phyloP scores from a whole-genome alignment of 2,888 invertebrate species.

The Entomobrya proxima region DNA sequence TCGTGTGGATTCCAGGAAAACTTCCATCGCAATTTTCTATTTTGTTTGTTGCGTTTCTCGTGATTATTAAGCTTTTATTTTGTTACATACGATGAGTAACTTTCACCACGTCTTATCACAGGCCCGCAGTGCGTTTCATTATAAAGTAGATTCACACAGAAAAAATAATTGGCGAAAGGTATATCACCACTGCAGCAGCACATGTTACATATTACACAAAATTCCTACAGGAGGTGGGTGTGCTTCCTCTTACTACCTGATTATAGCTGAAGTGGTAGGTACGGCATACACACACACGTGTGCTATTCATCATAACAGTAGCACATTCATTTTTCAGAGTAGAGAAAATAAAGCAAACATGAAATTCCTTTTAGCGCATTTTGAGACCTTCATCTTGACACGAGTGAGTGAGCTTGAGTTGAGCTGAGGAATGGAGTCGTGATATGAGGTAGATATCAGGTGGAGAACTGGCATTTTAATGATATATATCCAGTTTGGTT shows the following conservation, averaged over 20 bases:
- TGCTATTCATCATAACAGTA: conserved; percentile 11
- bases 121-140: no score
- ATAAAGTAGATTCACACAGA: no score
- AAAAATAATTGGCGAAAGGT: no score
- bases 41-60: neutral
- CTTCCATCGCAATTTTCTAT: neutral
- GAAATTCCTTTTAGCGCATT: conserved; percentile 62
- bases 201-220: no score
- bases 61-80: neutral
- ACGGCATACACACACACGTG: neutral
- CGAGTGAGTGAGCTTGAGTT: conserved; percentile 10
- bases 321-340: conserved; percentile 56
- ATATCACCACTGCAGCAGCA: no score
- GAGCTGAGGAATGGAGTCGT: neutral
- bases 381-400: conserved; percentile 37
- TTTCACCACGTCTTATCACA: no score
- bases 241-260: no score
- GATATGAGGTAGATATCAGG: neutral
- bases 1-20: neutral
- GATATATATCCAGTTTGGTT: no score
- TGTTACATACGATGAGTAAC: conserved; percentile 24
- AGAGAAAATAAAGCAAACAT: conserved; percentile 54
- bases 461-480: no score
- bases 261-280: neutral
- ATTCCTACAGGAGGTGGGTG: no score